phyloP scores from a whole-genome alignment of 2,797 vertebrate species.

The Danio albolineatus region DNA sequence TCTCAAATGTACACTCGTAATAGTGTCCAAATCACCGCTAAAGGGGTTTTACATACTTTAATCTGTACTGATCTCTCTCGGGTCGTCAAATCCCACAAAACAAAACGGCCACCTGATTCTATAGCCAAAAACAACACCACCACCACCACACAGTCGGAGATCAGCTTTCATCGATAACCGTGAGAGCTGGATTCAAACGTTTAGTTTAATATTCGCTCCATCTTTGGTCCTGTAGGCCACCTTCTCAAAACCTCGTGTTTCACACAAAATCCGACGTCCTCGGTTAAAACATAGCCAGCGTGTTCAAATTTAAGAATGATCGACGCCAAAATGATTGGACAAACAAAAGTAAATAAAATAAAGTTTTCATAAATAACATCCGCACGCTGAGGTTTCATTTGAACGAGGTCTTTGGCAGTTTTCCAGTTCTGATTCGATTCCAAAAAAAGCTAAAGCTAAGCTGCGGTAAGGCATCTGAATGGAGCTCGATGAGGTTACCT shows the following conservation, averaged over 20 bases:
- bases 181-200: conserved; percentile 22
- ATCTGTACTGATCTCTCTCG: neutral
- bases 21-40: conserved; percentile 22
- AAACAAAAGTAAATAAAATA: conserved; percentile 5
- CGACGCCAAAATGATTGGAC: neutral
- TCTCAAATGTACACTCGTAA: conserved; percentile 10
- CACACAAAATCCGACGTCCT: conserved; percentile 31
- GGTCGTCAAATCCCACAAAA: neutral
- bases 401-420: conserved; percentile 66
- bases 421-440: conserved; percentile 56
- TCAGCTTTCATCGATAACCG: conserved; percentile 17
- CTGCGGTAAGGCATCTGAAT: conserved; percentile 63
- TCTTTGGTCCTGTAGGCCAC: conserved; percentile 47
- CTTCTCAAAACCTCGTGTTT: conserved; percentile 38
- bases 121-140: neutral
- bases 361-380: conserved; percentile 10
- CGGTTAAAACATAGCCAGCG: neutral
- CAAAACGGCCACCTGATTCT: neutral
- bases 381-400: conserved; percentile 7
- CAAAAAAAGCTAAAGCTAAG: conserved; percentile 26
- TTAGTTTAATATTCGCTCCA: neutral
- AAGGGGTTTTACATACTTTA: conserved; percentile 26
- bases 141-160: neutral
- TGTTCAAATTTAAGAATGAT: conserved; percentile 4
- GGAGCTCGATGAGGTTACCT: conserved; percentile 59